Base-by-base conservation (phyloP, 2,797 vertebrate species). In the Coendou prehensilis region DNA sequence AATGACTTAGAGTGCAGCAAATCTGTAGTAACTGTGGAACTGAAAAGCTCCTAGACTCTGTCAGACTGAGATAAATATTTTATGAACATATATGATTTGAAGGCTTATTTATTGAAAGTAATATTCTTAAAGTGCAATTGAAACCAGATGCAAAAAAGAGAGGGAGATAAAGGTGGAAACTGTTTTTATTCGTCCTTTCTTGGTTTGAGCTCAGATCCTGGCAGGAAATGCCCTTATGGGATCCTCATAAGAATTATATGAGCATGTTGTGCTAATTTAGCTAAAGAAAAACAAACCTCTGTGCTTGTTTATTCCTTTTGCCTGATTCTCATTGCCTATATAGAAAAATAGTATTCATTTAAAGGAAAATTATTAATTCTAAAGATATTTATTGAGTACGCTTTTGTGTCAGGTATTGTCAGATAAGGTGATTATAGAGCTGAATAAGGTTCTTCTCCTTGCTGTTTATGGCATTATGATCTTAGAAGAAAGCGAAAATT, bases 51-150 rank as follows among this genome's bases (percentile, higher is more conserved):
- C 61, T 82, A 87, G 82, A 78, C 50, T 69, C 85, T 93, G 86
- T 96, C 90, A 95, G 63, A 76, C 37, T 64, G 18, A 88, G 73
- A 94, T 95, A 87, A 96, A 95, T 96, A 94, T 91, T 94, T 95
- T 88, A 89, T 94, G 59, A 96, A 89, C 71, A 94, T 91, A 63
- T 61, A 87, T 87, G 47, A 89, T 84, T 94, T 96, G 86, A 94
- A 96, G 75, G 61, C 37, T 94, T 96, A 50, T 85, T 23, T 94
- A 54, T 9, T 71, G 73, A 76, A 87, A 96, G 47, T 47, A 69
- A 6, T 73, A 59, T 94, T 91, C 80, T 94, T 87, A 73, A 96
- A 67, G 45, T 63, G 5, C 26, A 84, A 9, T 57, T 95, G 28
- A 93, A 97, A 64, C n/a, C 37, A 81, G 30, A 79, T 54, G 2